These are phyloP conservation scores for Lapara coniferarum DNA, from an alignment of 2,888 invertebrate species.

Conservation along the genomic window DNA sequence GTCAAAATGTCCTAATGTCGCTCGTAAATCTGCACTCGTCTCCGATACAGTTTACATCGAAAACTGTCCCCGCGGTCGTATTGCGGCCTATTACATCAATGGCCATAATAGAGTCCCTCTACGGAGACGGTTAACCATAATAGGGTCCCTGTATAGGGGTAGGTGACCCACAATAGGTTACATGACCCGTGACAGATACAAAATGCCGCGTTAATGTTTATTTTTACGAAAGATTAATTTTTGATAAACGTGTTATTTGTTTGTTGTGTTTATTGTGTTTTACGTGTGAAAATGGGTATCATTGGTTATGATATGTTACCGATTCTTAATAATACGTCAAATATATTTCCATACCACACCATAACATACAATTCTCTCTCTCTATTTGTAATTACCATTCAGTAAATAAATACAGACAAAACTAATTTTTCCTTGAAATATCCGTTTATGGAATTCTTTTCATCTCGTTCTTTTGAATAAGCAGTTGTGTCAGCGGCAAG, in stretches of 20 bases:
- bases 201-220: conserved; percentile 26
- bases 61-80: conserved; percentile 38
- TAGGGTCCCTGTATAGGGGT: neutral
- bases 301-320: neutral
- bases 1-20: conserved; percentile 44
- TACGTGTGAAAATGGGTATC: neutral
- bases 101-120: conserved; percentile 33
- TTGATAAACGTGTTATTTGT: conserved; percentile 18
- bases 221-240: conserved; percentile 23
- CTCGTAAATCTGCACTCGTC: conserved; percentile 44
- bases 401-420: neutral
- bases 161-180: conserved; percentile 21
- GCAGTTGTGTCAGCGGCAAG: neutral
- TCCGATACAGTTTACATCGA: conserved; percentile 34
- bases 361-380: too few relatives aligned
- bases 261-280: neutral
- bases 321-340: too few relatives aligned
- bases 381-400: too few relatives aligned
- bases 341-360: too few relatives aligned
- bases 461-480: neutral
- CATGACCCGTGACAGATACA: conserved; percentile 35
- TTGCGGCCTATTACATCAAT: conserved; percentile 33
- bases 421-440: neutral
- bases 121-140: neutral
- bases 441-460: neutral